Conservation (phyloP, 2,113 vertebrate species). For the Mesembrinibis cayennensis region DNA sequence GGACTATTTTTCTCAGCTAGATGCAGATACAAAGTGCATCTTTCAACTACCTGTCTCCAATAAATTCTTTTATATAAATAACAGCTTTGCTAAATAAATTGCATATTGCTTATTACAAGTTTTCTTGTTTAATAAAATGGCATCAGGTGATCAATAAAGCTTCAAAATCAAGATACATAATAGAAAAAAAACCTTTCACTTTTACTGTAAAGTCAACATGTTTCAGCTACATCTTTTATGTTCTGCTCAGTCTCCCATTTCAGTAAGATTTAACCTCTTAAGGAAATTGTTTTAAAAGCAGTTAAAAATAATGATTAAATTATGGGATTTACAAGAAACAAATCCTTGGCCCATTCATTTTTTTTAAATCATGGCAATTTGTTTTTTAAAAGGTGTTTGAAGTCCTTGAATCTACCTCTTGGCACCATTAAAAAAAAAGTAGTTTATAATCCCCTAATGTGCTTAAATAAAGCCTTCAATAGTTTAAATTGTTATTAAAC, state of each 20-base stretch:
- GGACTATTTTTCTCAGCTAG: not conserved
- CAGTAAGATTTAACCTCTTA: slow-evolving; percentile 59
- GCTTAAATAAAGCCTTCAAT: slow-evolving; percentile 66
- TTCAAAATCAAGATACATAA: not conserved
- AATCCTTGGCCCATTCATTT: slow-evolving; percentile 52
- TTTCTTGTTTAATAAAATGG: slow-evolving; percentile 23
- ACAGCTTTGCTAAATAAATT: slow-evolving; percentile 7
- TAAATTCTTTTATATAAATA: slow-evolving; percentile 21
- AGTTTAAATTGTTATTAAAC: slow-evolving; percentile 63
- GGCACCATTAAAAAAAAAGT: slow-evolving; percentile 61
- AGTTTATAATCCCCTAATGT: slow-evolving; percentile 65
- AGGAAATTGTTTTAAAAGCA: slow-evolving; percentile 66
- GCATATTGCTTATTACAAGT: slow-evolving; percentile 7
- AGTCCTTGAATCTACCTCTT: slow-evolving; percentile 59
- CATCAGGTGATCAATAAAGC: not conserved
- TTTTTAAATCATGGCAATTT: slow-evolving; percentile 54
- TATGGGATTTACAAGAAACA: slow-evolving; percentile 62
- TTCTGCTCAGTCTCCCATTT: slow-evolving; percentile 26
- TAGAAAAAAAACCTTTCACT: not conserved
- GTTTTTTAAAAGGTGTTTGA: slow-evolving; percentile 68
- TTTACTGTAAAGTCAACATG: not conserved
- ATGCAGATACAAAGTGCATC: not conserved
- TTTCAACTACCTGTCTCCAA: slow-evolving; percentile 8
- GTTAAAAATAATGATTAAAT: slow-evolving; percentile 67
- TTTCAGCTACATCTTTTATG: not conserved